These are phyloP conservation scores for Lypha dubia DNA, from an alignment of 2,888 invertebrate species.

Conservation along the genomic window DNA sequence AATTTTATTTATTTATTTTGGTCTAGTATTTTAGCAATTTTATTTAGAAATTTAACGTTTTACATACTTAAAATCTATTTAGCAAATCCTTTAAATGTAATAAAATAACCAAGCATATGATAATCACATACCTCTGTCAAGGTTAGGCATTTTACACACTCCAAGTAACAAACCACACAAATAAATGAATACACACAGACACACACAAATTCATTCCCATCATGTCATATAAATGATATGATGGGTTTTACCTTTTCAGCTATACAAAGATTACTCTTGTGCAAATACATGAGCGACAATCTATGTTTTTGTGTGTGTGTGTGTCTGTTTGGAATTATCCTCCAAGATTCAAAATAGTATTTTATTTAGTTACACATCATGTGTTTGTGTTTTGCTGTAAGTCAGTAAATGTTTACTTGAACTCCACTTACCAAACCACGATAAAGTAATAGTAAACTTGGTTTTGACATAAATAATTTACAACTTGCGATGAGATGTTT, in stretches of 20 bases:
- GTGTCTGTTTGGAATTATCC: neutral
- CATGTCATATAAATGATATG: slow-evolving; percentile 7
- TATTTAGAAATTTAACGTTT: neutral
- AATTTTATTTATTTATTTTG: neutral
- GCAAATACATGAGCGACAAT: no score
- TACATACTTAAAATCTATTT: neutral
- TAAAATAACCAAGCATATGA: slow-evolving; percentile 41
- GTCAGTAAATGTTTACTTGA: neutral
- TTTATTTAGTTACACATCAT: slow-evolving; percentile 3
- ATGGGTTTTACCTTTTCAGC: slow-evolving; percentile 19
- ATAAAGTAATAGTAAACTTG: slow-evolving; percentile 58
- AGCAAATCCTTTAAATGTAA: slow-evolving; percentile 42
- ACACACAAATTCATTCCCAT: neutral
- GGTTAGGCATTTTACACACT: slow-evolving; percentile 54
- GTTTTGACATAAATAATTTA: slow-evolving; percentile 63
- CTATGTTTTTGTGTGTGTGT: no score
- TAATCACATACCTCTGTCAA: slow-evolving; percentile 54
- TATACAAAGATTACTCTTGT: neutral
- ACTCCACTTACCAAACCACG: slow-evolving; percentile 47
- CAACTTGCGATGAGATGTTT: slow-evolving; percentile 50
- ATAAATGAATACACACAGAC: neutral
- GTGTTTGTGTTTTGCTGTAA: neutral
- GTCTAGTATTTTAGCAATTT: neutral
- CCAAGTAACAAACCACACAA: slow-evolving; percentile 4
- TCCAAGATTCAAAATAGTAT: slow-evolving; percentile 32